These are phyloP conservation scores for Microplitis mediator DNA, from an alignment of 1,140 invertebrate species.

Conservation along the genomic window DNA sequence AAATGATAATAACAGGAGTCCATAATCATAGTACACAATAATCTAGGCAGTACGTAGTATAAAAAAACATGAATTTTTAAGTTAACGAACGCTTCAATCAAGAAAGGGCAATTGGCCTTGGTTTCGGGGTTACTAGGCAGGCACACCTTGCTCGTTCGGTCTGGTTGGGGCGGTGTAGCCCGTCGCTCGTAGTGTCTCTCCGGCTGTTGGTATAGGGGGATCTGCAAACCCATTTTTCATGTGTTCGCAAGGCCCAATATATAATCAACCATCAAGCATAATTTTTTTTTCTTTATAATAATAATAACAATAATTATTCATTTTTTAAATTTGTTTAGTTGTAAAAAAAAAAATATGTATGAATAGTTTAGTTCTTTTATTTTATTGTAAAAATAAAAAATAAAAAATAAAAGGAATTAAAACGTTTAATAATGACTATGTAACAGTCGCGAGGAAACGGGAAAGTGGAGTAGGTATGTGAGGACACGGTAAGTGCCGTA, in stretches of 20 bases:
- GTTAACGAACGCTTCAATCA: slow-evolving; percentile 62
- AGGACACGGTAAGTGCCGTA: slow-evolving; percentile 1
- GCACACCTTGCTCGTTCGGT: slow-evolving; percentile 64
- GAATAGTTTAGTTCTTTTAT: neutral
- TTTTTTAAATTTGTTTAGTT: neutral
- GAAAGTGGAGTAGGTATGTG: neutral
- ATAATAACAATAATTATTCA: slow-evolving; percentile 6
- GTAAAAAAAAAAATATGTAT: neutral
- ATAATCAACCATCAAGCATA: slow-evolving; percentile 30
- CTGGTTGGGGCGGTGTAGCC: slow-evolving; percentile 63
- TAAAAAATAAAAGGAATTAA: neutral
- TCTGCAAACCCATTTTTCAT: slow-evolving; percentile 62
- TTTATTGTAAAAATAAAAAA: too few species aligned
- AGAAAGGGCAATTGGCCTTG: slow-evolving; percentile 60
- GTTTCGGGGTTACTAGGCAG: slow-evolving; percentile 60
- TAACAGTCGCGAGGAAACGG: neutral
- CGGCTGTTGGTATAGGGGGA: slow-evolving; percentile 63
- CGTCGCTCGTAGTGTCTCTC: slow-evolving; percentile 63
- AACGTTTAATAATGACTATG: neutral
- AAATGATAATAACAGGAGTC: slow-evolving; percentile 20
- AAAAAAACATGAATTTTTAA: slow-evolving; percentile 58
- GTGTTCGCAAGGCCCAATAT: slow-evolving; percentile 52
- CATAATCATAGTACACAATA: slow-evolving; percentile 26
- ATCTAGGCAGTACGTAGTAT: slow-evolving; percentile 53
- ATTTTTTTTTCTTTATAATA: slow-evolving; percentile 20